Percentiles rank a stretch among this genome's conserved stretches.
Conservation (phyloP, 2,113 vertebrate species). For the Pyrgilauda ruficollis region DNA sequence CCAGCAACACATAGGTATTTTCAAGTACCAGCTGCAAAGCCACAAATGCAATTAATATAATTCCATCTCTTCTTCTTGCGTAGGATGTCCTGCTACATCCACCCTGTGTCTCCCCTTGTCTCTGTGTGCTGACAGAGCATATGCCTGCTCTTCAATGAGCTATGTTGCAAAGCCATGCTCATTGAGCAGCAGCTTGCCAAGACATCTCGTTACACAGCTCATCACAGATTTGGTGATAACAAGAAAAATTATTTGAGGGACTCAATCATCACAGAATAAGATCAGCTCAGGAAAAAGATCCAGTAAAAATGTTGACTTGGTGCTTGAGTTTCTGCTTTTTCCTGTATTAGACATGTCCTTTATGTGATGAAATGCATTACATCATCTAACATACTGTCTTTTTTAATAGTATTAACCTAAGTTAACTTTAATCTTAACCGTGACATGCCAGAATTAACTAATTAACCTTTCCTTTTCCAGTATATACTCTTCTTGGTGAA, state of each 20-base stretch:
- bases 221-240: not conserved
- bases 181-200: not conserved
- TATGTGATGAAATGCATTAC: not conserved
- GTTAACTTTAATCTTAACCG: not conserved
- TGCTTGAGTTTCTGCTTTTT: not conserved
- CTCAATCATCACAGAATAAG: not conserved
- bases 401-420: not conserved
- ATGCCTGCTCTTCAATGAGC: not conserved
- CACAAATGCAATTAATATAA: not conserved
- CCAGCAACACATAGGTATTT: not conserved
- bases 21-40: not conserved
- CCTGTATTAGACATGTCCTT: not conserved
- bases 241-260: not conserved
- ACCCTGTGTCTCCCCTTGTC: accelerated
- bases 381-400: not conserved
- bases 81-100: not conserved
- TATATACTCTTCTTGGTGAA: not conserved
- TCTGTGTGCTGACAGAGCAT: not conserved
- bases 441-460: not conserved
- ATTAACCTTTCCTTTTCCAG: not conserved
- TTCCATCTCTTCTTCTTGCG: not conserved
- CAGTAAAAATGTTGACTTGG: not conserved
- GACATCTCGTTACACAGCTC: not conserved
- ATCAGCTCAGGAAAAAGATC: not conserved
- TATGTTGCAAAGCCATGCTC: not conserved